Conservation (phyloP, 64 coral and sea anemone genomes). For the Montipora cactus region DNA sequence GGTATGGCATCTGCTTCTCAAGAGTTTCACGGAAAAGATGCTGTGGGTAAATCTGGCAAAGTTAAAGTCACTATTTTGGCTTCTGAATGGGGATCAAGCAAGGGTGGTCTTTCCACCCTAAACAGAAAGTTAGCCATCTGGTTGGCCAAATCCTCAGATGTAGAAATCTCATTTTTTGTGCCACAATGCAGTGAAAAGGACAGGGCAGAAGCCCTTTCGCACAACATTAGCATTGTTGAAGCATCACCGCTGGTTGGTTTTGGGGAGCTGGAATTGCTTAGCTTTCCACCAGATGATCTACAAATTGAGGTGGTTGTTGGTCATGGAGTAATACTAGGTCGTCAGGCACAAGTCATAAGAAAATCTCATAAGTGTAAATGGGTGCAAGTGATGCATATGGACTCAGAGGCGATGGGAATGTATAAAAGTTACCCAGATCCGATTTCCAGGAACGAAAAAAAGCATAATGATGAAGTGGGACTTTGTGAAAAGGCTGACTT, state of each 20-base stretch:
- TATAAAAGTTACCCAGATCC: not conserved
- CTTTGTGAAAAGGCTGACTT: not conserved
- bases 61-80: too few relatives aligned
- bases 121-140: too few relatives aligned
- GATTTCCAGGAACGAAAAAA: not conserved
- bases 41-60: too few relatives aligned
- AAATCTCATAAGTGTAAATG: too few relatives aligned
- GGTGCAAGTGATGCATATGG: too few relatives aligned
- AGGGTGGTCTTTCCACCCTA: too few relatives aligned
- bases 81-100: too few relatives aligned
- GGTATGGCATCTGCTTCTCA: too few relatives aligned
- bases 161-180: not conserved
- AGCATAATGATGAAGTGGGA: not conserved
- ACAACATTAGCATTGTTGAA: constrained; percentile 1
- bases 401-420: not conserved
- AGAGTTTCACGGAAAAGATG: too few relatives aligned
- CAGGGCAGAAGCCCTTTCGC: too few relatives aligned
- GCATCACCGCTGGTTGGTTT: not conserved
- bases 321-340: not conserved
- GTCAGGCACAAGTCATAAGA: not conserved
- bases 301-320: not conserved
- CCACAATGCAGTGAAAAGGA: not conserved
- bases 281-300: too few relatives aligned
- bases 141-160: too few relatives aligned
- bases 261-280: not conserved